These are phyloP conservation scores for Amiota minor DNA, from an alignment of 2,888 invertebrate genomes.

Conservation along the genomic window DNA sequence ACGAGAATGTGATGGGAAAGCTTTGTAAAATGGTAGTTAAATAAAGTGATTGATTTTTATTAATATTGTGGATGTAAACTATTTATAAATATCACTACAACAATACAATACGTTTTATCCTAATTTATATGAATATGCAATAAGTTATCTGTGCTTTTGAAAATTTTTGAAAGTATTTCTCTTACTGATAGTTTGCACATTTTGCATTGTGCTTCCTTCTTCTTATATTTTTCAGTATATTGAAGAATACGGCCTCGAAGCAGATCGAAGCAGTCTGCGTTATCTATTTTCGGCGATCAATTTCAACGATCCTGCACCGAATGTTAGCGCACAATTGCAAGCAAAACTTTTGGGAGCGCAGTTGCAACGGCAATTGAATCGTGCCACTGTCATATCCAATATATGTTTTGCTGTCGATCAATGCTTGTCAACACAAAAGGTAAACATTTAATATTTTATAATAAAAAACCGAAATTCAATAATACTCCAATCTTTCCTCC, in stretches of 20 bases:
- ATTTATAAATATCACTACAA: background rate
- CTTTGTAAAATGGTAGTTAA: too few relatives aligned
- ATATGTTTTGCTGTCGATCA: slow-evolving; percentile 91
- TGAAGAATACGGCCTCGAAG: slow-evolving; percentile 93
- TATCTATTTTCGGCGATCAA: slow-evolving; percentile 93
- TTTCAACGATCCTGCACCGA: slow-evolving; percentile 80
- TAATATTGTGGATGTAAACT: background rate
- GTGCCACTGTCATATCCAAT: slow-evolving; percentile 89
- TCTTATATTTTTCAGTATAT: slow-evolving; percentile 79
- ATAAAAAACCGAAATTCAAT: background rate
- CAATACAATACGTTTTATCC: slow-evolving; percentile 10
- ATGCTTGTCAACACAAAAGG: slow-evolving; percentile 80
- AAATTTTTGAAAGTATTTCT: too few relatives aligned
- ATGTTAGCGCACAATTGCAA: slow-evolving; percentile 76
- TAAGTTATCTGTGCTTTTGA: too few relatives aligned
- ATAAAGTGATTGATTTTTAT: too few relatives aligned
- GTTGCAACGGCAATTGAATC: slow-evolving; percentile 84
- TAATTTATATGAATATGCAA: slow-evolving; percentile 44
- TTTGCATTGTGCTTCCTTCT: too few relatives aligned
- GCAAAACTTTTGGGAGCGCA: slow-evolving; percentile 85
- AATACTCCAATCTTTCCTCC: slow-evolving; percentile 20
- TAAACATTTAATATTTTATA: slow-evolving; percentile 57
- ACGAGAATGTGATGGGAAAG: too few relatives aligned
- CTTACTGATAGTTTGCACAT: slow-evolving; percentile 32
- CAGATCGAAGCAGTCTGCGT: slow-evolving; percentile 96